Percentiles rank a stretch among this genome's conserved stretches.
phyloP scores from a whole-genome alignment of 1,140 invertebrate species.

The Drosophila persimilis region DNA sequence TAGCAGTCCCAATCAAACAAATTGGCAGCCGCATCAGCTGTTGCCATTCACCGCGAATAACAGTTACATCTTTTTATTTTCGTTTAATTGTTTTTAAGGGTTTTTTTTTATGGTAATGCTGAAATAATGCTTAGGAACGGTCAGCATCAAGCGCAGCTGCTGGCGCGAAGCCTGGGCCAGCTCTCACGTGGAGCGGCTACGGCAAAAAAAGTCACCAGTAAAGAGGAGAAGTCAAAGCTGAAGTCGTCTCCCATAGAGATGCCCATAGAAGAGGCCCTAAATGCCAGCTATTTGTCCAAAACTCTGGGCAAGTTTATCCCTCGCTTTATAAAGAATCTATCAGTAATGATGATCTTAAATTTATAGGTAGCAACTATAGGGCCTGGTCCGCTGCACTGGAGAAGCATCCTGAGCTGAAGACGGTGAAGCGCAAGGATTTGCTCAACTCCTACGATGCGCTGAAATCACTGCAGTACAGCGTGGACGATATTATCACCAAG shows the following conservation, averaged over 20 bases:
- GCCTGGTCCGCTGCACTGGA: slow-evolving; percentile 50
- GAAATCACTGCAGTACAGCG: slow-evolving; percentile 71
- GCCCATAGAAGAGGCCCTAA: slow-evolving; percentile 51
- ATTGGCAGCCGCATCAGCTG: too few relatives aligned
- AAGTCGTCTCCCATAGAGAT: slow-evolving; percentile 28
- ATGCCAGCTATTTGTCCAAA: slow-evolving; percentile 52
- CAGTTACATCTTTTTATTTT: slow-evolving; percentile 21
- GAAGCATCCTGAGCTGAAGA: slow-evolving; percentile 73
- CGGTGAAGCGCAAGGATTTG: slow-evolving; percentile 68
- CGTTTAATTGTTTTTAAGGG: slow-evolving; percentile 29
- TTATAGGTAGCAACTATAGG: slow-evolving; percentile 52
- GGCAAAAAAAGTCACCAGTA: slow-evolving; percentile 12
- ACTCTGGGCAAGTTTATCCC: slow-evolving; percentile 39
- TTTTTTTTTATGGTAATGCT: slow-evolving; percentile 23
- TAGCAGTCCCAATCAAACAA: too few relatives aligned
- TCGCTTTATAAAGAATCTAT: neutral
- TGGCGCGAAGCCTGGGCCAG: slow-evolving; percentile 24
- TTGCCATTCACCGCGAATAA: too few relatives aligned
- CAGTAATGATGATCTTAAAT: neutral
- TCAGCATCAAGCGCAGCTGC: slow-evolving; percentile 33
- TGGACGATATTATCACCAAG: slow-evolving; percentile 83
- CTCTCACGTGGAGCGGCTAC: slow-evolving; percentile 24
- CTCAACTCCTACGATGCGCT: slow-evolving; percentile 58
- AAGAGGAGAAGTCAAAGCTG: slow-evolving; percentile 11
- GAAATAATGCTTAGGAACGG: slow-evolving; percentile 60